Conservation (phyloP, 2,888 invertebrate species). For the Nebria brevicollis region DNA sequence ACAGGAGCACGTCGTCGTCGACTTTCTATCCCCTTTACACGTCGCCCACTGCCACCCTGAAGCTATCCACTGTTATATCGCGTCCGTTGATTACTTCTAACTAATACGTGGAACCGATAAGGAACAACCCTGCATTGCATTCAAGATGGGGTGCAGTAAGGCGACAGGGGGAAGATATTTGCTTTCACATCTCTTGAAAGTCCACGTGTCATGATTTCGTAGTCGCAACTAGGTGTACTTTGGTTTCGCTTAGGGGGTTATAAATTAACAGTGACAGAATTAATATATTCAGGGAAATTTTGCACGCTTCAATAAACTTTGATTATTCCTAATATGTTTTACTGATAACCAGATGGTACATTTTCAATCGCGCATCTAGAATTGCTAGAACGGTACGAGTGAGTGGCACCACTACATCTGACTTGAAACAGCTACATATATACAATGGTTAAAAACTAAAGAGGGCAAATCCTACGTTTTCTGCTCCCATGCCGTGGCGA, state of each 20-base stretch:
- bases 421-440: too few relatives aligned
- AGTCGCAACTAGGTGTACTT: background rate
- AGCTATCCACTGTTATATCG: background rate
- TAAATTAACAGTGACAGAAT: background rate
- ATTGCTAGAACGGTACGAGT: too few relatives aligned
- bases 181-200: conserved; percentile 6
- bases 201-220: background rate
- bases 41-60: background rate
- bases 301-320: background rate
- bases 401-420: too few relatives aligned
- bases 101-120: conserved; percentile 21
- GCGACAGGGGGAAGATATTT: background rate
- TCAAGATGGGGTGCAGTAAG: background rate
- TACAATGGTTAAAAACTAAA: too few relatives aligned
- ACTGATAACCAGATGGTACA: background rate
- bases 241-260: background rate
- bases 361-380: background rate
- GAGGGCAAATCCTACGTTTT: too few relatives aligned
- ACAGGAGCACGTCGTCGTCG: conserved; percentile 1
- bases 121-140: background rate
- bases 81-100: conserved; percentile 23
- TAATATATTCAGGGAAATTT: background rate
- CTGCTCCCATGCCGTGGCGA: too few relatives aligned
- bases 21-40: background rate
- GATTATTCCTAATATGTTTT: conserved; percentile 1